Base-by-base conservation (phyloP, 2,113 vertebrate genomes). In the Pachypanchax playfairii region DNA sequence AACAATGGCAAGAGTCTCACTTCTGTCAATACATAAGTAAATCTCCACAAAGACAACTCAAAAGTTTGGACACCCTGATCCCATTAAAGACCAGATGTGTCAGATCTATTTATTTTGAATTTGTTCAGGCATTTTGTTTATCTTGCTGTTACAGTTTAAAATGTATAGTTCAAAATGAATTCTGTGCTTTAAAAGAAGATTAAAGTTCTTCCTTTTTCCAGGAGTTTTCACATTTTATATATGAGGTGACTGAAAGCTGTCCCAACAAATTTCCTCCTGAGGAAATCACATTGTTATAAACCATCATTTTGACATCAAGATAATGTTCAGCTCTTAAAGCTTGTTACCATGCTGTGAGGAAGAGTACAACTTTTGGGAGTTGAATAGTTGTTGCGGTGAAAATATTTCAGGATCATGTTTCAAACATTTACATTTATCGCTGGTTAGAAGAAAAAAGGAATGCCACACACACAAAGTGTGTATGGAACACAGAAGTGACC, bases 301-400 rank as follows among this genome's bases (percentile, higher is more conserved):
- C 58, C 66, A 51, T 51, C 72, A 65, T 20, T 54, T 58, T 62
- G 12, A 25, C 51, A 65, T 63, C 72, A 70, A 2, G 43, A 12
- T 52, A 44, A 67, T 82, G 58, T 72, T 43, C 25, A 12, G 22
- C 43, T 33, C n/a, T n/a, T n/a, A n/a, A n/a, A n/a, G n/a, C n/a
- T n/a, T n/a, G n/a, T n/a, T n/a, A n/a, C n/a, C n/a, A n/a, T n/a
- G n/a, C n/a, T n/a, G n/a, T n/a, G n/a, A n/a, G n/a, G n/a, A n/a
- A n/a, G n/a, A n/a, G n/a, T n/a, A n/a, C n/a, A n/a, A n/a, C n/a
- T n/a, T n/a, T n/a, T n/a, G n/a, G n/a, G n/a, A n/a, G n/a, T n/a
- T n/a, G n/a, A n/a, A n/a, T n/a, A n/a, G n/a, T n/a, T n/a, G n/a
- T n/a, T n/a, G n/a, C n/a, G n/a, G n/a, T n/a, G n/a, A n/a, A n/a